phyloP scores from a whole-genome alignment of 2,888 invertebrate species.

The Caenorhabditis sp. region DNA sequence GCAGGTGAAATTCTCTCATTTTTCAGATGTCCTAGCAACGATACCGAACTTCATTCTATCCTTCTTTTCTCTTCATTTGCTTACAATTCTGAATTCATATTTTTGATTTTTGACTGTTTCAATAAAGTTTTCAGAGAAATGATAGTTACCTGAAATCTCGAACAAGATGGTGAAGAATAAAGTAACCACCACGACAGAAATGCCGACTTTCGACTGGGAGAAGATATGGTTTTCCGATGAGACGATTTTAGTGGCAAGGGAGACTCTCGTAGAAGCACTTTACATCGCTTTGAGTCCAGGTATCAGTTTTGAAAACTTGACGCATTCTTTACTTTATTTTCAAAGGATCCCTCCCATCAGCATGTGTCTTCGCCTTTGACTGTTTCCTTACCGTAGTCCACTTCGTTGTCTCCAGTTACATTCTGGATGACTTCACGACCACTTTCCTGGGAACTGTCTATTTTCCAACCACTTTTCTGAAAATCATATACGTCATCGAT shows the following conservation, averaged over 20 bases:
- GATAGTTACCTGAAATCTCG: conserved; percentile 1
- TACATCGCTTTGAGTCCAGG: conserved; percentile 60
- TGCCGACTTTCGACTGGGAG: conserved; percentile 43
- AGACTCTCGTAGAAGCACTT: conserved; percentile 38
- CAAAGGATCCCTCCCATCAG: conserved; percentile 52
- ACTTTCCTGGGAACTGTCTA: conserved; percentile 60
- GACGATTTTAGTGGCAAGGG: conserved; percentile 30
- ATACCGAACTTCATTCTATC: conserved; percentile 25
- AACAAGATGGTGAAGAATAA: conserved; percentile 27
- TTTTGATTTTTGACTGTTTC: not conserved
- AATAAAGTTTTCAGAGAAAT: conserved; percentile 1
- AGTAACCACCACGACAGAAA: conserved; percentile 32
- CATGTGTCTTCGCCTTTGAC: conserved; percentile 52
- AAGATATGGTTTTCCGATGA: conserved; percentile 46
- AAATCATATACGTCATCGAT: conserved; percentile 43
- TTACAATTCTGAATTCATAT: not conserved
- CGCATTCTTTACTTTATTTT: not conserved
- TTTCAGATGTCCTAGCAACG: conserved; percentile 46
- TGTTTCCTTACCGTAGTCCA: conserved; percentile 43
- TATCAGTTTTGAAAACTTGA: not conserved
- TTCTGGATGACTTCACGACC: conserved; percentile 61
- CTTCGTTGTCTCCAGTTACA: conserved; percentile 54
- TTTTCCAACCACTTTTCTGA: conserved; percentile 54
- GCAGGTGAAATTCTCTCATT: conserved; percentile 6
- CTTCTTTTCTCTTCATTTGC: not conserved